Evolutionary conservation across 2,113 vertebrate genomes (phyloP), one percentile per base, ranked within the genome.

Genomic region (Oreochromis aureus): DNA sequence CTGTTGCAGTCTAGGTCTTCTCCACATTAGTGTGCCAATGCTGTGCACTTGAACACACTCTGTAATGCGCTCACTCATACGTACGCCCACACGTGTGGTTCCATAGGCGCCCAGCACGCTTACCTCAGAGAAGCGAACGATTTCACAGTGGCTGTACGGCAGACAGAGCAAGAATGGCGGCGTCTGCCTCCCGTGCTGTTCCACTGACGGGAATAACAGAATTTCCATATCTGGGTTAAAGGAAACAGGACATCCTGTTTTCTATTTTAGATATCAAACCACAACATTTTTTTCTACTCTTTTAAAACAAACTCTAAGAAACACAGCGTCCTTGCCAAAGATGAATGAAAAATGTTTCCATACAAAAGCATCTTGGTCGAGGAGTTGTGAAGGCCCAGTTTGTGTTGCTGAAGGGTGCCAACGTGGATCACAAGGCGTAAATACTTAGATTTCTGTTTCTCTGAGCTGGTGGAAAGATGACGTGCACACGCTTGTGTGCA

Each of bases 21-120:
- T 69, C 59, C 53, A 18, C 90, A 93, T 95, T 91, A 83, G 83
- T 81, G 88, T 81, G 71, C 86, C 87, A 69, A 61, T 91, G 89
- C 90, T 79, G 81, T 92, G 89, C 90, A 91, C 85, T 88, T 61
- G 24, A 87, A 93, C 89, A 87, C 83, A 87, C 61, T 46, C 24
- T 34, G n/a, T 41, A 34, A 32, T 81, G 22, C 84, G 15, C 54
- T 36, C 89, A 78, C 58, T 66, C 41, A 80, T 89, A 69, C 81
- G 58, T 79, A 61, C 76, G 36, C 82, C 10, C 66, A 55, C 88
- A 84, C 27, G 85, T 16, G 83, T 39, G 83, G 54, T 32, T 54
- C 80, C 90, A 88, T 84, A 30, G 32, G 46, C 66, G 78, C 30
- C 81, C 59, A 55, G 87, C 83, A 87, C 59, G 71, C 85, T 86